Evolutionary conservation across 1,140 invertebrate species (phyloP), one percentile per base, ranked within the genome.

Genomic region (Ceratosolen fusciceps): DNA sequence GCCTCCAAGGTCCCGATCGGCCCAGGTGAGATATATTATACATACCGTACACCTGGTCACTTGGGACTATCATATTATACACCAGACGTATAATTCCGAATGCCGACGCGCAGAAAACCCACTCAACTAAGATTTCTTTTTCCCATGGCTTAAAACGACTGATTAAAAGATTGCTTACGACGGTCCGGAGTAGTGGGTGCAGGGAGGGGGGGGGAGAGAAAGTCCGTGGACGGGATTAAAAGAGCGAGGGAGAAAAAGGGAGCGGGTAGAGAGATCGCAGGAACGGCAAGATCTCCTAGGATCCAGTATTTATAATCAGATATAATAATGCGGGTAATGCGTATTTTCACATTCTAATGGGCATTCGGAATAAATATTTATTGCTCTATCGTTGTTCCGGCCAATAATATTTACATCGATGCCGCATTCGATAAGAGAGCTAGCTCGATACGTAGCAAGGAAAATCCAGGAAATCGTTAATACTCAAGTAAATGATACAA

Each of bases 121-220:
- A 39, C 29, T 34, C 16, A 54, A 80, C 74, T 74, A 78, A 82
- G 77, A 82, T 82, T 58, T 74, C 37, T 52, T 49, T 79, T 54
- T 73, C 60, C 37, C 56, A 58, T 60, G 29, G 10, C 47, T 47
- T 67, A 65, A 72, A 62, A 34, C 31, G 29, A 19, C 60, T 4
- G 7, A 39, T 0, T 2, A 21, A 1, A 47, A 34, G n/a, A n/a
- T n/a, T n/a, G n/a, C n/a, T n/a, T n/a, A n/a, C n/a, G n/a, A n/a
- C n/a, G n/a, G n/a, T n/a, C n/a, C n/a, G n/a, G n/a, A n/a, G n/a
- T n/a, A n/a, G n/a, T n/a, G n/a, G n/a, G n/a, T n/a, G n/a, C n/a
- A n/a, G n/a, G n/a, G n/a, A n/a, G n/a, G n/a, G n/a, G n/a, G n/a
- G n/a, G n/a, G n/a, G n/a, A n/a, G n/a, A n/a, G n/a, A n/a, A n/a